Evolutionary conservation across 1,140 invertebrate genomes (phyloP).

Genomic region (Papilio helenus): DNA sequence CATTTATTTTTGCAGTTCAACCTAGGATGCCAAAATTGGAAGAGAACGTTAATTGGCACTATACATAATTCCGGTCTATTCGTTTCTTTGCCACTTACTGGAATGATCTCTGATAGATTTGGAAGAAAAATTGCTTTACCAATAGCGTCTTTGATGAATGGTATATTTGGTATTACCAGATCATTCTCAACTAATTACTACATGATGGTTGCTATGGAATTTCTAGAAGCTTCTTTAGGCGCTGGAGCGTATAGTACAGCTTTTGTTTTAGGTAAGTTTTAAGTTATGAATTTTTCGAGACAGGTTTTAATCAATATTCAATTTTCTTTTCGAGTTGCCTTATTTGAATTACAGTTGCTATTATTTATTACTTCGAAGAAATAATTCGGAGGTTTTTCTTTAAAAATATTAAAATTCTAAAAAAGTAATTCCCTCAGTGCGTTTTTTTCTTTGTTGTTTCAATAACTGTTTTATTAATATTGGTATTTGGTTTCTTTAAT

Average conservation of each 20-base stretch:
- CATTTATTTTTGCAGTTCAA: constrained; percentile 62
- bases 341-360: too few relatives aligned
- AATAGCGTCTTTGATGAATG: constrained; percentile 83
- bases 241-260: constrained; percentile 86
- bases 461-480: too few relatives aligned
- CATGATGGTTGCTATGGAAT: constrained; percentile 86
- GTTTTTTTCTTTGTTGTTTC: too few relatives aligned
- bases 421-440: too few relatives aligned
- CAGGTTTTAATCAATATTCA: too few relatives aligned
- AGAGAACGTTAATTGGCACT: constrained; percentile 87
- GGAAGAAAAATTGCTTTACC: constrained; percentile 86
- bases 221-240: constrained; percentile 84
- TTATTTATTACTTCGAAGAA: too few relatives aligned
- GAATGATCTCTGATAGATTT: constrained; percentile 85
- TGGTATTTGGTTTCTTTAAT: too few relatives aligned
- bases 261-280: constrained; percentile 83
- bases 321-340: too few relatives aligned
- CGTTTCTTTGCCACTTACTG: constrained; percentile 86
- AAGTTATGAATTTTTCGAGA: too few relatives aligned
- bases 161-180: constrained; percentile 85
- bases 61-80: constrained; percentile 88
- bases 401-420: too few relatives aligned
- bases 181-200: constrained; percentile 86
- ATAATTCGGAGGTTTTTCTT: too few relatives aligned
- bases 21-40: constrained; percentile 84